These are phyloP conservation scores for Trogon melanurus DNA, from an alignment of 2,113 vertebrate species.

Conservation along the genomic window DNA sequence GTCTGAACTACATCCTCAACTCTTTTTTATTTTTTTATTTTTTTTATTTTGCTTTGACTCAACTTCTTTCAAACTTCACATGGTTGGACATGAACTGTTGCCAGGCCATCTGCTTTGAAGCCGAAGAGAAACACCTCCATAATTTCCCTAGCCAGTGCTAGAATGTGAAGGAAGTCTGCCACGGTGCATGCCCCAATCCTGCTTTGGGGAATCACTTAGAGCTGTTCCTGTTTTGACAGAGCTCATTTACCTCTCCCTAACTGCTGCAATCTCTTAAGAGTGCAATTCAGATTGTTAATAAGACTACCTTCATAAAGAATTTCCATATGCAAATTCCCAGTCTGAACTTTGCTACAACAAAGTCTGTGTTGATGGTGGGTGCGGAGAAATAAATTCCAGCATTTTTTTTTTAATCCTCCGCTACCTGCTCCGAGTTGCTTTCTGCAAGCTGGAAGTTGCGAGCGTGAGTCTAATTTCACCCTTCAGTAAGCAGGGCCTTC, in stretches of 20 bases:
- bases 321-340: slow-evolving; percentile 54
- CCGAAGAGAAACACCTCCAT: neutral
- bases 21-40: neutral
- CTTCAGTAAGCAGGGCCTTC: slow-evolving; percentile 52
- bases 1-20: neutral
- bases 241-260: slow-evolving; percentile 56
- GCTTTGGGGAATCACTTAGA: slow-evolving; percentile 43
- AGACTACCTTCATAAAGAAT: slow-evolving; percentile 48
- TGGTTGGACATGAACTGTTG: neutral
- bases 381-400: too few relatives aligned
- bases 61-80: neutral
- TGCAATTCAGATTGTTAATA: slow-evolving; percentile 49
- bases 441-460: neutral
- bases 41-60: neutral
- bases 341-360: slow-evolving; percentile 45
- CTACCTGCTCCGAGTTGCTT: neutral
- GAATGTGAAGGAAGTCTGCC: slow-evolving; percentile 17
- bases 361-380: neutral
- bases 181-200: neutral
- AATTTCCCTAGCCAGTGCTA: slow-evolving; percentile 24
- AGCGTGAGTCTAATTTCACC: slow-evolving; percentile 50
- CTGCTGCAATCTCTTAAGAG: slow-evolving; percentile 55
- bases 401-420: neutral
- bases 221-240: slow-evolving; percentile 57
- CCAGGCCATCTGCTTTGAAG: slow-evolving; percentile 35